Percentiles rank a stretch among this genome's conserved stretches.
These are phyloP conservation scores for Melolontha melolontha DNA, from an alignment of 2,888 invertebrate species.

Conservation along the genomic window DNA sequence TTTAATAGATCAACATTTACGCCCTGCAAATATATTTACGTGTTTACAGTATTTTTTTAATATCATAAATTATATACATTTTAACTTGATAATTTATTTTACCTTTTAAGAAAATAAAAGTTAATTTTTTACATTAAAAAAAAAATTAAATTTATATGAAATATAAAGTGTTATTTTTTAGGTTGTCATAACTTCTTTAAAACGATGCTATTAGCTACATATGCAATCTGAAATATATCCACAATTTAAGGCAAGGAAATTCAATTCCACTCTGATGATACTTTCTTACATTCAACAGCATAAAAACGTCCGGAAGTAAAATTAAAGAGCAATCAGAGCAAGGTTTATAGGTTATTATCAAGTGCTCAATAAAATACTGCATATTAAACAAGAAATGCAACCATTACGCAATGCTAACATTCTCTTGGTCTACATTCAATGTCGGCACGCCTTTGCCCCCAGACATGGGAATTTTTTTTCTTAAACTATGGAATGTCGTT, in stretches of 20 bases:
- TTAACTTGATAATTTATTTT: too few relatives aligned
- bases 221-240: too few relatives aligned
- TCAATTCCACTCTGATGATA: not conserved
- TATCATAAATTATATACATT: too few relatives aligned
- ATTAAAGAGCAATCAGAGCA: constrained; percentile 41
- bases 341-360: constrained; percentile 48
- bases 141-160: too few relatives aligned
- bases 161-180: too few relatives aligned
- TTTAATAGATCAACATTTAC: too few relatives aligned
- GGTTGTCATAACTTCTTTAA: too few relatives aligned
- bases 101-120: too few relatives aligned
- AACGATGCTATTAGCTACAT: too few relatives aligned
- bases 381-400: constrained; percentile 7
- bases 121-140: too few relatives aligned
- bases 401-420: constrained; percentile 38
- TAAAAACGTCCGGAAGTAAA: not conserved
- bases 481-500: constrained; percentile 32
- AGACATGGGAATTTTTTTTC: constrained; percentile 37
- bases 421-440: constrained; percentile 44
- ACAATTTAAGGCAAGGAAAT: not conserved
- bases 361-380: constrained; percentile 36
- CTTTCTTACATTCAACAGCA: not conserved
- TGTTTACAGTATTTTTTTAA: too few relatives aligned
- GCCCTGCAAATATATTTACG: too few relatives aligned
- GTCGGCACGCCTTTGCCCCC: constrained; percentile 44